Percentiles rank a stretch among this genome's conserved stretches.
phyloP scores from a whole-genome alignment of 2,888 invertebrate genomes.

The Rotaria socialis region DNA sequence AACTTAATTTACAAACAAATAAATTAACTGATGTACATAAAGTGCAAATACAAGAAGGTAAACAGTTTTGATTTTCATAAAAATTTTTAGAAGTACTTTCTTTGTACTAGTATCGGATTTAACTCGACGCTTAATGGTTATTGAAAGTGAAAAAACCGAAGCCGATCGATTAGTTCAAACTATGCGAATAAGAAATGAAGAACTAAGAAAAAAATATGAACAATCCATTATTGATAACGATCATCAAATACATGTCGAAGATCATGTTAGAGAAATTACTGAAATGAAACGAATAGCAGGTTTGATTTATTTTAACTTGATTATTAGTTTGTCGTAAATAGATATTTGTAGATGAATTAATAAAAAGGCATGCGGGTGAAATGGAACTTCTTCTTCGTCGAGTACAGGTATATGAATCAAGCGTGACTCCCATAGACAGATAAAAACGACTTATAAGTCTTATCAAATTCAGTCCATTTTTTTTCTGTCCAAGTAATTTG shows the following conservation, averaged over 20 bases:
- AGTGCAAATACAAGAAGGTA: constrained; percentile 55
- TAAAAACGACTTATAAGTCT: too few relatives aligned
- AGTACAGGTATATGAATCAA: not conserved
- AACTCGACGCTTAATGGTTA: constrained; percentile 51
- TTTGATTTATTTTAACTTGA: not conserved
- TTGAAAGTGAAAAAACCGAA: constrained; percentile 53
- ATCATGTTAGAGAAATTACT: constrained; percentile 52
- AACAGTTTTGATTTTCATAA: not conserved
- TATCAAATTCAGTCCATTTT: too few relatives aligned
- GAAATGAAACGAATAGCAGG: constrained; percentile 52
- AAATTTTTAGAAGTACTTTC: not conserved
- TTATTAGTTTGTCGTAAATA: constrained; percentile 12
- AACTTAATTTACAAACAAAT: constrained; percentile 55
- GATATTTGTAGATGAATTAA: constrained; percentile 5
- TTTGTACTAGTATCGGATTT: constrained; percentile 51
- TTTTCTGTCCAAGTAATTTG: too few relatives aligned
- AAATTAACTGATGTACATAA: constrained; percentile 54
- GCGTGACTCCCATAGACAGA: too few relatives aligned
- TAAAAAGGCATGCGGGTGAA: not conserved
- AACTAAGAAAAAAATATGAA: constrained; percentile 53
- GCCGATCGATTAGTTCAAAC: constrained; percentile 51
- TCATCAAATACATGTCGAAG: constrained; percentile 51
- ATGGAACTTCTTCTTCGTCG: constrained; percentile 12
- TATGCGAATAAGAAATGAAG: constrained; percentile 50
- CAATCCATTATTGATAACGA: constrained; percentile 51